Base-by-base conservation (phyloP, 1,140 invertebrate genomes). In the Caenorhabditis latens region DNA sequence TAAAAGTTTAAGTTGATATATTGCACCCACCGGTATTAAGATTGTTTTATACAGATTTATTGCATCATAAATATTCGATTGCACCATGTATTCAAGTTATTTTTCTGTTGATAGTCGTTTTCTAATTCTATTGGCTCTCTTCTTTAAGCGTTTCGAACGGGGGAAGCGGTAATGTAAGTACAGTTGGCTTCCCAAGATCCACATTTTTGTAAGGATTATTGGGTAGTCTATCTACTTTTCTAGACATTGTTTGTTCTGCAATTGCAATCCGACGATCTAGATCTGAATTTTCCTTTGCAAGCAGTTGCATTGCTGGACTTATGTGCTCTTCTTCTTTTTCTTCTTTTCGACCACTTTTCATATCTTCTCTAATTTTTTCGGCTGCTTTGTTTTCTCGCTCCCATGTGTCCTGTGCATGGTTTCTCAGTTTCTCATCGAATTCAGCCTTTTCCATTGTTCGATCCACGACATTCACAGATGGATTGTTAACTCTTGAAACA, bases 401-500 rank as follows among this genome's bases (percentile, higher is more conserved):
- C 71, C 71, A 79, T 11, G 71, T 79, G 4, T 79, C 71, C n/a
- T 79, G 71, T 24, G 71, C 71, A 79, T 79, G 71, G 19, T 79
- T 79, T 32, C 71, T 48, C 19, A 79, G n/a, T 79, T 79, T 79
- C 24, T 79, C 71, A 50, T 79, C 71, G 71, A 79, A 79, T 79
- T 79, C 71, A 4, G 71, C 71, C 24, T 48, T 79, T 24, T 79
- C 71, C 21, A 50, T 13, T 53, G 16, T 21, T 24, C 46, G 43
- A 24, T 79, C 71, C 2, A 1, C n/a, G 6, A 79, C 9, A 13
- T 79, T 79, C 46, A 79, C n/a, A 50, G 32, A 13, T 14, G 4
- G 71, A 4, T 14, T 79, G 9, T 21, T n/a, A 7, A 13, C 46
- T 53, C 24, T 46, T 79, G 1, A 11, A 79, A 53, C 0, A 11